A percentile compares a stretch with the other conserved stretches of the same genome.
phyloP scores from a whole-genome alignment of 2,797 vertebrate species.

The Spinus pinus region DNA sequence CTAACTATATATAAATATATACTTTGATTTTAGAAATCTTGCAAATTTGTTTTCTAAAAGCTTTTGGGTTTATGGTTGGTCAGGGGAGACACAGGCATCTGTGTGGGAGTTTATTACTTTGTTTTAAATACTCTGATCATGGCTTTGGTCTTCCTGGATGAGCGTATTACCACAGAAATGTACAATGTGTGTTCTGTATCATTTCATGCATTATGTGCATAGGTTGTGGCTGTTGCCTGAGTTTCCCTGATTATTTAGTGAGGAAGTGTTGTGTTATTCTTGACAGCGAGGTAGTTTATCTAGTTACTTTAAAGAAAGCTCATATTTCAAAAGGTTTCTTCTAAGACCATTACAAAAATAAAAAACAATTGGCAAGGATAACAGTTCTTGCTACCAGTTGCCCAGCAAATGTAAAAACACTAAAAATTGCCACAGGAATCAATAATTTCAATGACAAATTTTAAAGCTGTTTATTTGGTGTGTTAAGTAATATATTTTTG shows the following conservation, averaged over 20 bases:
- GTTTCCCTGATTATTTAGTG: slow-evolving; percentile 75
- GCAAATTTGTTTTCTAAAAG: not conserved
- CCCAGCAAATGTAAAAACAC: slow-evolving; percentile 66
- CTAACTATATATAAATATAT: not conserved
- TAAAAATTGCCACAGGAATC: slow-evolving; percentile 86
- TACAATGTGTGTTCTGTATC: slow-evolving; percentile 31
- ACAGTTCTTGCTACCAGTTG: slow-evolving; percentile 74
- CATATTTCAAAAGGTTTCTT: slow-evolving; percentile 66
- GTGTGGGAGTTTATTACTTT: rapidly evolving
- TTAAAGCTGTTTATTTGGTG: slow-evolving; percentile 81
- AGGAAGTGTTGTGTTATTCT: slow-evolving; percentile 70
- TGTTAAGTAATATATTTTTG: slow-evolving; percentile 81
- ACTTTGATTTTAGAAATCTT: not conserved
- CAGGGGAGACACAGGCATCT: not conserved
- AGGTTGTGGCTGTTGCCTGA: slow-evolving; percentile 72
- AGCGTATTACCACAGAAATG: slow-evolving; percentile 25
- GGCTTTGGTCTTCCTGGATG: not conserved
- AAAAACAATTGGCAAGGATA: slow-evolving; percentile 69
- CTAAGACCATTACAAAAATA: slow-evolving; percentile 71
- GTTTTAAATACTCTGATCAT: not conserved
- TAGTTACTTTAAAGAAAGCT: slow-evolving; percentile 71
- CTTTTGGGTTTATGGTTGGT: rapidly evolving
- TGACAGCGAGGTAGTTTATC: slow-evolving; percentile 69
- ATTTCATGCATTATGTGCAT: slow-evolving; percentile 60
- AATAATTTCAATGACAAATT: slow-evolving; percentile 82